phyloP scores from a whole-genome alignment of 2,113 vertebrate genomes.

The Xyliphius kryptos region DNA sequence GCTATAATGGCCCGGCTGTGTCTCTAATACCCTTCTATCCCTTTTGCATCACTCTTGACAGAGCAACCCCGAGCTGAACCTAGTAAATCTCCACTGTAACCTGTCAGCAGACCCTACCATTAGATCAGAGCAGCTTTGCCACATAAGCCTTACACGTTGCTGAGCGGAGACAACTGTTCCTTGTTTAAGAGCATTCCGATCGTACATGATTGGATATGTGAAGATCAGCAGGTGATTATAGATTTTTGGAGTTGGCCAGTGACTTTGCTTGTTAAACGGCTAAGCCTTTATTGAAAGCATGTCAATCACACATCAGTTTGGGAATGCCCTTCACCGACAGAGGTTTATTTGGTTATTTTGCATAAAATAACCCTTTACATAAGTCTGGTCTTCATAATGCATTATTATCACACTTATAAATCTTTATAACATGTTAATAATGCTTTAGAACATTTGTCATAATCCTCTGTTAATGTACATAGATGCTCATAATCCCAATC shows the following conservation, averaged over 20 bases:
- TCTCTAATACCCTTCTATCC: slow-evolving; percentile 39
- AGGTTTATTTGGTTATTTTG: no score
- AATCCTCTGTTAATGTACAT: no score
- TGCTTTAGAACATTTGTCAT: no score
- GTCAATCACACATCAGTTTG: no score
- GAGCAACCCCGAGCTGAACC: slow-evolving; percentile 23
- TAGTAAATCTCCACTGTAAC: slow-evolving; percentile 31
- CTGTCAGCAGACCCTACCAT: slow-evolving; percentile 35
- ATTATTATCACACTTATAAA: no score
- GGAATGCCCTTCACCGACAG: no score
- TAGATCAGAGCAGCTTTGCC: slow-evolving; percentile 21
- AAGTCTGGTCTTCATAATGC: no score
- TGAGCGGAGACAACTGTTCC: neutral
- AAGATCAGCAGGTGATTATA: neutral
- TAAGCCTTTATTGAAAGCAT: neutral
- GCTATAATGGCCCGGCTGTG: slow-evolving; percentile 46
- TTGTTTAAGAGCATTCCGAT: slow-evolving; percentile 2
- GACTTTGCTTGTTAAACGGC: neutral
- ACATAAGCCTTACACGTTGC: slow-evolving; percentile 11
- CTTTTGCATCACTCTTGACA: slow-evolving; percentile 29
- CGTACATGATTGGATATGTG: neutral
- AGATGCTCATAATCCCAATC: no score
- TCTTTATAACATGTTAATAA: no score
- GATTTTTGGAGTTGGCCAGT: neutral
- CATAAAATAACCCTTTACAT: no score